A percentile compares a stretch with the other conserved stretches of the same genome.
phyloP scores from a whole-genome alignment of 2,888 invertebrate species.

The Eupithecia dodoneata region DNA sequence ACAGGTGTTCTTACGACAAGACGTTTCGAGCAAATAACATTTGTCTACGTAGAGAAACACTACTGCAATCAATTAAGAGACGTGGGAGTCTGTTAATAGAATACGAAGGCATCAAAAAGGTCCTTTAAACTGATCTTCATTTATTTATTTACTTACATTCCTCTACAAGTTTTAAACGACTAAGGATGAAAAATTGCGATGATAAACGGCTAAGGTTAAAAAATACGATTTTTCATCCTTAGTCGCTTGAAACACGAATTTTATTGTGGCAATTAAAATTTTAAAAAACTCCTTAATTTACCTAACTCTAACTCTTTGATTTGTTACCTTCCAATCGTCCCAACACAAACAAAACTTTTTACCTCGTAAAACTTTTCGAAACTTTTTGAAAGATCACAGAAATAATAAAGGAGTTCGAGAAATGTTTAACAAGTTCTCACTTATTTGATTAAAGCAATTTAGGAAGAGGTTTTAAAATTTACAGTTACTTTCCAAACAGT shows the following conservation, averaged over 20 bases:
- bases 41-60: not conserved
- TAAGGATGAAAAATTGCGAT: too few species aligned
- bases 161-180: too few species aligned
- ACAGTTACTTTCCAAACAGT: slow-evolving; percentile 20
- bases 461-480: slow-evolving; percentile 3
- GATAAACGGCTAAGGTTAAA: too few species aligned
- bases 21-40: slow-evolving; percentile 2
- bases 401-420: slow-evolving; percentile 2
- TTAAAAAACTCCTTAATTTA: not conserved
- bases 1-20: not conserved
- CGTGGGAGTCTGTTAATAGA: not conserved
- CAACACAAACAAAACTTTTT: slow-evolving; percentile 5
- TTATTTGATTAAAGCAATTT: not conserved
- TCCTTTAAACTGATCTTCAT: not conserved
- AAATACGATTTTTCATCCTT: not conserved
- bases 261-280: not conserved
- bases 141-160: not conserved
- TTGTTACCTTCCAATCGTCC: not conserved
- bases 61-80: not conserved
- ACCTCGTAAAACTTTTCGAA: slow-evolving; percentile 27
- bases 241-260: not conserved
- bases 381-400: slow-evolving; percentile 20
- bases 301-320: too few species aligned
- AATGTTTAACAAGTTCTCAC: not conserved
- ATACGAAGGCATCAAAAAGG: not conserved